A percentile compares a stretch with the other conserved stretches of the same genome.
Conservation (phyloP, 2,888 invertebrate species). For the Agriopis leucophaearia region DNA sequence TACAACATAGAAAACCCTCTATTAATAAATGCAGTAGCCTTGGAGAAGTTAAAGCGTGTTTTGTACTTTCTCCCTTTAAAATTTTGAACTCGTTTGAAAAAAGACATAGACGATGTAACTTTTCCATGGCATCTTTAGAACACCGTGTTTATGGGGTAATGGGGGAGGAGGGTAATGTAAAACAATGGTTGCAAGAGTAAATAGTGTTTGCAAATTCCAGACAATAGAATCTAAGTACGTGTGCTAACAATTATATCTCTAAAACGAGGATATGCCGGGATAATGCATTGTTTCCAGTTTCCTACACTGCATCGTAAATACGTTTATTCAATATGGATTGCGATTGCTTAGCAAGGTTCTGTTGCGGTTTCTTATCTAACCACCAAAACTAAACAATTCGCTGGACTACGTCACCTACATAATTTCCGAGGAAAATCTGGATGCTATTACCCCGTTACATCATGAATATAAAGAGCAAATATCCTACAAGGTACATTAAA, state of each 20-base stretch:
- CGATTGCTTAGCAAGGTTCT: background rate
- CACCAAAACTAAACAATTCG: background rate
- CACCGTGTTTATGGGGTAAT: too few relatives aligned
- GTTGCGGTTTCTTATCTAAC: constrained; percentile 1
- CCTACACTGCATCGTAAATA: background rate
- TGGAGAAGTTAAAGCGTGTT: too few relatives aligned
- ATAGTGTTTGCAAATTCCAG: too few relatives aligned
- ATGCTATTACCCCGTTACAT: background rate
- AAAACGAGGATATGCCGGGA: background rate
- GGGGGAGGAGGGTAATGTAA: background rate
- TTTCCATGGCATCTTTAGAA: too few relatives aligned
- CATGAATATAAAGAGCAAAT: constrained; percentile 2
- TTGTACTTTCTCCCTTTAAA: too few relatives aligned
- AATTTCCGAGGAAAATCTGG: constrained; percentile 1
- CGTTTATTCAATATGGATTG: background rate
- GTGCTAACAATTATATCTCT: background rate
- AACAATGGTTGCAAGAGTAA: background rate
- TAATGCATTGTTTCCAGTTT: constrained; percentile 8
- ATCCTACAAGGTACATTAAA: constrained; percentile 1
- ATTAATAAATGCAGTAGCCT: too few relatives aligned
- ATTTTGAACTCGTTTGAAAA: too few relatives aligned
- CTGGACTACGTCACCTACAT: background rate
- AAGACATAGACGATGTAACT: too few relatives aligned
- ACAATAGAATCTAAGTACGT: too few relatives aligned
- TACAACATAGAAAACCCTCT: too few relatives aligned